Evolutionary conservation across 2,888 invertebrate genomes (phyloP), one percentile per base, ranked within the genome.

Genomic region (Clusia tigrina): DNA sequence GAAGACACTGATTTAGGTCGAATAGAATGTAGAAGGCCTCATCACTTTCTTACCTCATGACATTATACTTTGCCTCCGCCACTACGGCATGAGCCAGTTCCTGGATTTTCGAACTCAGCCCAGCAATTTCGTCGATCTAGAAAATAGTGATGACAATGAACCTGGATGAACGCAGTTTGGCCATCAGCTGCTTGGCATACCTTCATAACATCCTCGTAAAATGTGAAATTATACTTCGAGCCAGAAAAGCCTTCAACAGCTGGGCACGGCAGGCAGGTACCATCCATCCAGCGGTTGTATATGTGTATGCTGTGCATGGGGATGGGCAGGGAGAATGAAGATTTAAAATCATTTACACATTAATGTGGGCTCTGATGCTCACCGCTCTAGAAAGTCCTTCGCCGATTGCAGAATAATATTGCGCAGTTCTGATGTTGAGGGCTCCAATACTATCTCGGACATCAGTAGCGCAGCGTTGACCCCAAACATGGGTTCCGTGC

Each of bases 261-360:
- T 1, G 88, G 86, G 65, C 92, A 92, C 42, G 89, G 87, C 0
- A 93, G 77, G 74, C 95, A 96, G 1, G 92, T 91, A 12, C 89
- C 89, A 71, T 89, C 86, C 91, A 93, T 91, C 96, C 96, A 96
- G 9, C 96, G 89, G 0, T 91, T 88, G 76, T 96, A 93, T 1
- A 86, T 82, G 72, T 90, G 91, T 5, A 94, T 80, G 65, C 91
- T 91, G 74, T 32, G 71, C 54, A 48, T 61, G 60, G 18, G 48
- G 18, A 12, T 46, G 46, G 6, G 38, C 46, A 3, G 24, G 2
- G 1, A 22, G 26, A 2, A 26, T 25, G 15, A 1, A n/a, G 25
- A 37, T 23, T 1, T 10, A 26, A 51, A 25, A 26, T 9, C 32
- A 32, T 9, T 12, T 32, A 32, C 32, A 32, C 9, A n/a, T 22